phyloP scores from a whole-genome alignment of 2,113 vertebrate genomes.

The Seriola dumerili region DNA sequence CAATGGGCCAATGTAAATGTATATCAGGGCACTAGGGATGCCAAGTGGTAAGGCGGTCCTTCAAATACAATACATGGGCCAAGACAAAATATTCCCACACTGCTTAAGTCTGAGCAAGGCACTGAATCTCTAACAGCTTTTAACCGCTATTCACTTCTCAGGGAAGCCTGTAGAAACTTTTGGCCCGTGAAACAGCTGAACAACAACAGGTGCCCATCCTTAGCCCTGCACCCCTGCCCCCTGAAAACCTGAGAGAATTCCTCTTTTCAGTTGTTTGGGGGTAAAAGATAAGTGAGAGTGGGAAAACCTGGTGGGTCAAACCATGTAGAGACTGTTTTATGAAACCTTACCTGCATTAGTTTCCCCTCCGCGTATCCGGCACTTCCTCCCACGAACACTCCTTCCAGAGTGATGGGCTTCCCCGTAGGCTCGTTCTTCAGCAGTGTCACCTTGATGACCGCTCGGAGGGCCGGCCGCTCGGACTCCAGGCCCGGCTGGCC shows the following conservation, averaged over 20 bases:
- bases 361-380: constrained; percentile 92
- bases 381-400: constrained; percentile 92
- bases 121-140: background rate
- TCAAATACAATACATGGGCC: too few species aligned
- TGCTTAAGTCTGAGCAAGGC: background rate
- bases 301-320: background rate
- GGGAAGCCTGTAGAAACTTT: background rate
- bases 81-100: background rate
- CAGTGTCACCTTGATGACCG: constrained; percentile 92
- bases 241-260: background rate
- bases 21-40: background rate
- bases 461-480: constrained; percentile 89
- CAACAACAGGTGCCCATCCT: constrained; percentile 11
- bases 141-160: background rate
- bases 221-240: background rate
- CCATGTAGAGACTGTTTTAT: background rate
- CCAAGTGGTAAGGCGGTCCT: background rate
- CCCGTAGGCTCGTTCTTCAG: constrained; percentile 89
- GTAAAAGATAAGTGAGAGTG: background rate
- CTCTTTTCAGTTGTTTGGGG: background rate
- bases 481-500: constrained; percentile 90
- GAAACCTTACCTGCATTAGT: constrained; percentile 92
- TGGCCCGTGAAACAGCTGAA: background rate
- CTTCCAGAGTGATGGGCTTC: constrained; percentile 90
- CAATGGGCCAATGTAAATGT: background rate